Evolutionary conservation across 2,888 invertebrate genomes (phyloP), one percentile per base, ranked within the genome.

Genomic region (Agrochola lychnidis): DNA sequence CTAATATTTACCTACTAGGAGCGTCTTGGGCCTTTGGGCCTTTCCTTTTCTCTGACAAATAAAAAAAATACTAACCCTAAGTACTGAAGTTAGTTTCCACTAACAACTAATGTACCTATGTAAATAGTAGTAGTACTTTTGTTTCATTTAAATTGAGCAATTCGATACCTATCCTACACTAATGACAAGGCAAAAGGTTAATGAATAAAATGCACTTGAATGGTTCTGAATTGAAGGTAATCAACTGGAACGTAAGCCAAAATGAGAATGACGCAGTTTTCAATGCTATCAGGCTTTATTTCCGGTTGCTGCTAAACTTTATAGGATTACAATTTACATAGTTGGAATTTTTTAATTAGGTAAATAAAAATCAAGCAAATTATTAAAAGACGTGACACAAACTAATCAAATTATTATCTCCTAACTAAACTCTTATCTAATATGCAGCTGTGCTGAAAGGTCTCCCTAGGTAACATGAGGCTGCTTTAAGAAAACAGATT

Each of bases 141-240:
- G 10, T 62, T 57, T 51, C 6, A 56, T 68, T 76, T 63, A 64
- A 62, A 64, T 42, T 53, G 25, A 59, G 76, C 53, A 68, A 79
- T 76, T 76, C 16, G 19, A 61, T 48, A 61, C 40, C 30, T 59
- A 68, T 62, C 42, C 22, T 45, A 53, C 56, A 30, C 40, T 70
- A 57, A 69, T 70, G 56, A 62, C 42, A 25, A 70, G 19, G n/a
- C 69, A 73, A 72, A 83, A 57, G 69, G 70, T 67, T 73, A 70
- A 73, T 79, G 25, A 79, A 81, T 59, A 70, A 81, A 79, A 83
- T 83, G 64, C 79, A 66, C 73, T 66, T 68, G 22, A 79, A 66
- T 79, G 64, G 56, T 19, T 63, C 63, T 68, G 53, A 76, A 71
- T 80, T 57, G 63, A 56, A 69, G 70, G 62, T 69, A 69, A 71